Percentiles rank a stretch among this genome's conserved stretches.
Evolutionary conservation across 1,140 invertebrate species (phyloP).

Genomic region (Drosophila littoralis): DNA sequence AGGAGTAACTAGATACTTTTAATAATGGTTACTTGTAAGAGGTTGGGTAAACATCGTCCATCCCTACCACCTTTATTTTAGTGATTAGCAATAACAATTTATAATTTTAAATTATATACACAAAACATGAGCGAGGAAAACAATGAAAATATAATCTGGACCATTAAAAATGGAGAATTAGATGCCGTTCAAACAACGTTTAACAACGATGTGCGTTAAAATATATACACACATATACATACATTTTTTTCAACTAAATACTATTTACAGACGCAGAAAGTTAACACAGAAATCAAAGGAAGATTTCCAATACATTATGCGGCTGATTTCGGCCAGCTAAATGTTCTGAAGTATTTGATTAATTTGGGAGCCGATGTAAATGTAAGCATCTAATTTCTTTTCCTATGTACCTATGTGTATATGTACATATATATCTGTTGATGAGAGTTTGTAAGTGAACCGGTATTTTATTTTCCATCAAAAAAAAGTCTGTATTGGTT

Average conservation of each 20-base stretch:
- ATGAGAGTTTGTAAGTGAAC: no score
- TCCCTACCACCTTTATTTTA: no score
- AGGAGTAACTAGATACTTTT: no score
- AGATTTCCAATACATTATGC: slow-evolving; percentile 95
- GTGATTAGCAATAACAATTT: no score
- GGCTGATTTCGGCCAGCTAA: slow-evolving; percentile 96
- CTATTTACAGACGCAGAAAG: slow-evolving; percentile 87
- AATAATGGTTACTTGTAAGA: no score
- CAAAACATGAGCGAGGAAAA: slow-evolving; percentile 63
- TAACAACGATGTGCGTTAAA: slow-evolving; percentile 87
- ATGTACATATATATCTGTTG: no score
- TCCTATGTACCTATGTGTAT: no score
- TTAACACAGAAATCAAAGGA: slow-evolving; percentile 94
- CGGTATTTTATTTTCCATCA: no score
- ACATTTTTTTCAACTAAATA: slow-evolving; percentile 3
- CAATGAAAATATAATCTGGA: slow-evolving; percentile 84
- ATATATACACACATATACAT: neutral
- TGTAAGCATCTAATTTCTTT: slow-evolving; percentile 82
- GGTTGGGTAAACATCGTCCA: no score
- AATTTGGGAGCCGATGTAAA: slow-evolving; percentile 96
- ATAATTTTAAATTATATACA: slow-evolving; percentile 2
- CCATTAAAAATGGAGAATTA: slow-evolving; percentile 97
- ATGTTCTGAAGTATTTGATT: slow-evolving; percentile 95
- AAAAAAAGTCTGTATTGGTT: no score
- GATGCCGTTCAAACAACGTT: slow-evolving; percentile 95